Evolutionary conservation across 2,797 vertebrate species (phyloP).

Genomic region (Xiphophorus birchmanni): DNA sequence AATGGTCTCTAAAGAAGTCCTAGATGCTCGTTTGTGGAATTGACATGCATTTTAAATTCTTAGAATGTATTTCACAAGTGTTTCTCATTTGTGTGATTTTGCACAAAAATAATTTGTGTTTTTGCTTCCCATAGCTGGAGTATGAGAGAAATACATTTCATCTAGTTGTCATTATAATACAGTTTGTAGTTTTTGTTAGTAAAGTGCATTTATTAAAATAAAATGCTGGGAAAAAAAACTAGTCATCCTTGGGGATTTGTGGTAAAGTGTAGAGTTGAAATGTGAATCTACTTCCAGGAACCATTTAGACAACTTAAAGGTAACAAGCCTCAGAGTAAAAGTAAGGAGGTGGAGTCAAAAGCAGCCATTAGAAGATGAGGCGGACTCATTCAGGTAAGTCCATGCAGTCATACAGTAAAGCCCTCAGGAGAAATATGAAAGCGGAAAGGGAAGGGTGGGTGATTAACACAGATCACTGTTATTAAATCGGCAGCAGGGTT

Average conservation of each 20-base stretch:
- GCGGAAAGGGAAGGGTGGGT: conserved; percentile 57
- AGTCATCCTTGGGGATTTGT: conserved; percentile 36
- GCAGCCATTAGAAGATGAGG: conserved; percentile 84
- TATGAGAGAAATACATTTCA: background rate
- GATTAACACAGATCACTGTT: conserved; percentile 89
- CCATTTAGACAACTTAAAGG: conserved; percentile 87
- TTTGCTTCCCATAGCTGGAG: background rate
- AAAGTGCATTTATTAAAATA: conserved; percentile 16
- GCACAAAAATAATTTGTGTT: background rate
- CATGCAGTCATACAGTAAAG: conserved; percentile 88
- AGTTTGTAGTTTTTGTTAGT: background rate
- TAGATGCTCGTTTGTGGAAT: background rate
- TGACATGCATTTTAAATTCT: background rate
- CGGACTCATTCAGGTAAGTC: conserved; percentile 90
- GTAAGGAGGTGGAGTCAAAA: conserved; percentile 38
- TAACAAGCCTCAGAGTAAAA: conserved; percentile 85
- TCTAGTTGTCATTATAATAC: background rate
- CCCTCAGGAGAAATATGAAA: conserved; percentile 78
- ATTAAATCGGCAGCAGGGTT: conserved; percentile 88
- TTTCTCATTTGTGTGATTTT: background rate
- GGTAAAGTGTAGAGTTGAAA: conserved; percentile 75
- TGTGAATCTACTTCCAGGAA: conserved; percentile 89
- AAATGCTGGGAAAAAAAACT: conserved; percentile 1
- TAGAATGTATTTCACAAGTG: background rate
- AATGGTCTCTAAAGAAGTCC: background rate